Evolutionary conservation across 2,113 vertebrate genomes (phyloP).

Genomic region (Lonchura striata): DNA sequence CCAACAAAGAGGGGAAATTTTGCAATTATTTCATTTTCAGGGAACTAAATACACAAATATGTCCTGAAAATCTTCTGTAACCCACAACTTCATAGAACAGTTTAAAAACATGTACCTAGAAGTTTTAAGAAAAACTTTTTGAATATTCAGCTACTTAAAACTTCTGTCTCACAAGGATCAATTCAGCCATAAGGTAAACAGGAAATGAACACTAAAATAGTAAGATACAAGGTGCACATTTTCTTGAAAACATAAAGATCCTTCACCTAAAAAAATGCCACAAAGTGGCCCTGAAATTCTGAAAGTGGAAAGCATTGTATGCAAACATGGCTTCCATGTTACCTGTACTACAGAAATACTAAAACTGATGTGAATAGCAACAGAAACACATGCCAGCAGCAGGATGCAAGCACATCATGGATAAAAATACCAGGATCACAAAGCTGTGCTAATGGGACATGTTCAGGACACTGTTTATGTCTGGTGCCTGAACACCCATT

Average conservation of each 20-base stretch:
- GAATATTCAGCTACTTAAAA: neutral
- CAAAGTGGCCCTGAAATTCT: neutral
- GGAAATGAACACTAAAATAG: neutral
- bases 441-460: neutral
- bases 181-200: neutral
- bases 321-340: neutral
- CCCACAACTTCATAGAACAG: neutral
- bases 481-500: fast-evolving
- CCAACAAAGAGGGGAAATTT: neutral
- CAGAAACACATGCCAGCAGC: fast-evolving
- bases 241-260: neutral
- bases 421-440: neutral
- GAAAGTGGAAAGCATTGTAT: neutral
- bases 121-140: neutral
- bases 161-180: neutral
- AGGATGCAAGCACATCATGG: neutral
- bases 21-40: neutral
- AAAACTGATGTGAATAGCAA: neutral
- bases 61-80: neutral
- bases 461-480: neutral
- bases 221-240: neutral
- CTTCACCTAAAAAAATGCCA: neutral
- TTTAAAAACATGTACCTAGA: neutral
- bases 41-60: neutral
- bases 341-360: neutral